phyloP scores from a whole-genome alignment of 2,797 vertebrate genomes.

The Natrix natrix region DNA sequence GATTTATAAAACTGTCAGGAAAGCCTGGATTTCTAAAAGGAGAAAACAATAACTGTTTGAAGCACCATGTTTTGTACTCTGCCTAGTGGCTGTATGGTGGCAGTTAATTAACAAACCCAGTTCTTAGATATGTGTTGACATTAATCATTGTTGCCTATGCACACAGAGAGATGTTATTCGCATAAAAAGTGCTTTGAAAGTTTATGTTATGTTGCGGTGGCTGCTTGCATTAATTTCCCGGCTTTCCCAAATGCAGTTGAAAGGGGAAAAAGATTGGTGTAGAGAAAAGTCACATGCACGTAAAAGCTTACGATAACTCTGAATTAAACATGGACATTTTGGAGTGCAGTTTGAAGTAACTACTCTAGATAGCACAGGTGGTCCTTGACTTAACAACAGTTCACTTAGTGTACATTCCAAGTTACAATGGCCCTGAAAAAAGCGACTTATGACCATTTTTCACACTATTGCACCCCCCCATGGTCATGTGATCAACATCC shows the following conservation, averaged over 20 bases:
- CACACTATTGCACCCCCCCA: not conserved
- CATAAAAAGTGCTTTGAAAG: slow-evolving; percentile 61
- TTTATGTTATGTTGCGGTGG: slow-evolving; percentile 54
- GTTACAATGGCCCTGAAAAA: not conserved
- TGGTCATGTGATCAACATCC: not conserved
- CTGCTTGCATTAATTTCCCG: slow-evolving; percentile 44
- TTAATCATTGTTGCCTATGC: slow-evolving; percentile 67
- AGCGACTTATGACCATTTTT: not conserved
- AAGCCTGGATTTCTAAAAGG: slow-evolving; percentile 40
- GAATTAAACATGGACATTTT: not conserved
- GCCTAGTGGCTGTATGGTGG: slow-evolving; percentile 62
- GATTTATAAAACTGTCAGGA: slow-evolving; percentile 46
- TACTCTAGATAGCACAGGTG: not conserved
- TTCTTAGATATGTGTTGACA: slow-evolving; percentile 67
- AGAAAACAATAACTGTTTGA: slow-evolving; percentile 61
- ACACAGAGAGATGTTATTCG: slow-evolving; percentile 66
- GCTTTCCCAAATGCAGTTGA: slow-evolving; percentile 16
- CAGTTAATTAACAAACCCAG: slow-evolving; percentile 70
- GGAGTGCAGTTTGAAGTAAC: not conserved
- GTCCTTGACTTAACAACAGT: not conserved
- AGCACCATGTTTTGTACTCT: slow-evolving; percentile 61
- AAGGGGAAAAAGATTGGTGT: not conserved
- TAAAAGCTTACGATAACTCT: not conserved
- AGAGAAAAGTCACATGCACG: not conserved
- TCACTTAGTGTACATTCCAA: not conserved